A percentile compares a stretch with the other conserved stretches of the same genome.
Evolutionary conservation across 1,140 invertebrate genomes (phyloP).

Genomic region (Rhynchophorus ferrugineus): DNA sequence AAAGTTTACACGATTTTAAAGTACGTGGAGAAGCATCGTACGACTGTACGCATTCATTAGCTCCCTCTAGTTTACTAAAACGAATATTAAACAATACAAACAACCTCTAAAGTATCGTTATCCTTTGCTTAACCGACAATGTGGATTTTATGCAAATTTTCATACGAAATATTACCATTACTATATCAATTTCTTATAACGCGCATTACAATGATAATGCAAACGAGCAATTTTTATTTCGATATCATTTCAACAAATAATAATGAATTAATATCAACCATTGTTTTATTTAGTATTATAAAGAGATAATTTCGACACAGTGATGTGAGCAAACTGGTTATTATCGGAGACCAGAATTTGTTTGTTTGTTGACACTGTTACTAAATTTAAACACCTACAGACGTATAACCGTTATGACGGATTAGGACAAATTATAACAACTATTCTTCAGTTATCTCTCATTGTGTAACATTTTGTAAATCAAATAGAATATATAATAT

Average conservation of each 20-base stretch:
- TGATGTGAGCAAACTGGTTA: constrained; percentile 4
- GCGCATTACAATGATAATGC: too few relatives aligned
- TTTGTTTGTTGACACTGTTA: constrained; percentile 8
- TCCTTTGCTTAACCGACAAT: constrained; percentile 23
- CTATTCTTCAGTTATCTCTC: not conserved
- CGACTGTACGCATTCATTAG: constrained; percentile 32
- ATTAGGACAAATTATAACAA: not conserved
- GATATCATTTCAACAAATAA: not conserved
- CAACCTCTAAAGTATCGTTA: constrained; percentile 32
- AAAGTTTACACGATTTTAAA: constrained; percentile 10
- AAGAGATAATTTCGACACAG: too few relatives aligned
- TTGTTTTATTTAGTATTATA: too few relatives aligned
- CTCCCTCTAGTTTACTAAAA: constrained; percentile 31
- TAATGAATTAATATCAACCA: too few relatives aligned
- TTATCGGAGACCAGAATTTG: constrained; percentile 1
- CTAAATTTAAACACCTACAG: constrained; percentile 5
- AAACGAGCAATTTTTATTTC: not conserved
- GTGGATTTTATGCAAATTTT: constrained; percentile 23
- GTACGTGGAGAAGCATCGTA: constrained; percentile 16
- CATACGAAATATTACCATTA: constrained; percentile 3
- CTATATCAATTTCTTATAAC: not conserved
- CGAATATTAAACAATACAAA: constrained; percentile 35
- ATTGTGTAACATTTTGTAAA: too few relatives aligned
- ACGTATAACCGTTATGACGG: not conserved
- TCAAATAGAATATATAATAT: too few relatives aligned